phyloP scores from a whole-genome alignment of 2,888 invertebrate species.

The Spilosoma lubricipeda region DNA sequence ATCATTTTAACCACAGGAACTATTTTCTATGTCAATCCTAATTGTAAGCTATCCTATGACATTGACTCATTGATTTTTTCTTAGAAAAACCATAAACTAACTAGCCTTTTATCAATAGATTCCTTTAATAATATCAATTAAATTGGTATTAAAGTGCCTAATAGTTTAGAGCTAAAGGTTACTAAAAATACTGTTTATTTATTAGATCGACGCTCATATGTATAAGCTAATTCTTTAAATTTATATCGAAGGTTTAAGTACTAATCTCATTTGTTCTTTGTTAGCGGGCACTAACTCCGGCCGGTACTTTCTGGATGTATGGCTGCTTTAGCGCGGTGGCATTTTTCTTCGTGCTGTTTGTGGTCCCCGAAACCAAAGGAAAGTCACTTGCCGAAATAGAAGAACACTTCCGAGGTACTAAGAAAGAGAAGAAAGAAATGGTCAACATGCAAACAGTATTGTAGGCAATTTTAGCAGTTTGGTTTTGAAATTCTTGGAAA shows the following conservation, averaged over 20 bases:
- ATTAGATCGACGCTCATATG: neutral
- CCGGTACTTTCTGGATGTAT: conserved; percentile 87
- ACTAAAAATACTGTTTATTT: neutral
- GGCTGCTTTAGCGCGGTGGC: conserved; percentile 80
- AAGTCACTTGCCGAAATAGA: conserved; percentile 89
- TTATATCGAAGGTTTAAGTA: neutral
- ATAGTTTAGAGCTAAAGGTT: neutral
- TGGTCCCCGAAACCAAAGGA: conserved; percentile 90
- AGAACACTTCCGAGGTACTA: conserved; percentile 64
- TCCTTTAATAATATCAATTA: neutral
- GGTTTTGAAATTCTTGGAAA: neutral
- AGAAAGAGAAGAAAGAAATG: conserved; percentile 56
- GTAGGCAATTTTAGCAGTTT: conserved; percentile 28
- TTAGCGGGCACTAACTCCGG: conserved; percentile 78
- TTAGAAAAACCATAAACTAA: neutral
- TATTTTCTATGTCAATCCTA: neutral
- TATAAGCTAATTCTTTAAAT: neutral
- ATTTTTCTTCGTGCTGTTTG: conserved; percentile 83
- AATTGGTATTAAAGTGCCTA: neutral
- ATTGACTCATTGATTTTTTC: neutral
- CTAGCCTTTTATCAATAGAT: no score
- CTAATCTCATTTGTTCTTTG: conserved; percentile 21
- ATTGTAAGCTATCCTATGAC: neutral
- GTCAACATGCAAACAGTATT: conserved; percentile 60
- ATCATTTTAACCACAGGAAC: no score